Conservation (phyloP, 2,797 vertebrate genomes). For the Argya squamiceps region DNA sequence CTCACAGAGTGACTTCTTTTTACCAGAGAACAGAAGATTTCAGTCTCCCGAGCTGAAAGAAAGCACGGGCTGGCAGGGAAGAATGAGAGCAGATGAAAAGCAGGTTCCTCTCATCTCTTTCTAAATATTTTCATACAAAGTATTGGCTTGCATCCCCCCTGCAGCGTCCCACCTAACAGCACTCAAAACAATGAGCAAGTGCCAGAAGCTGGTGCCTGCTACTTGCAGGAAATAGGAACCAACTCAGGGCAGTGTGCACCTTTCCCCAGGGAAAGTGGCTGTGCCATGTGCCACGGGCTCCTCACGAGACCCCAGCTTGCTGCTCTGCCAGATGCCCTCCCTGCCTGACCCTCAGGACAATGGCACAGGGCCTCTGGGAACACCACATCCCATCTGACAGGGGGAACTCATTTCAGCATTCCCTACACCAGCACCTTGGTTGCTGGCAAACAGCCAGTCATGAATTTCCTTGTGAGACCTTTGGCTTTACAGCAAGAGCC, state of each 20-base stretch:
- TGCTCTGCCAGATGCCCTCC: not conserved
- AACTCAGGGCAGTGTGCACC: not conserved
- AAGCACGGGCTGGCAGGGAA: slow-evolving; percentile 33
- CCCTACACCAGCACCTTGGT: not conserved
- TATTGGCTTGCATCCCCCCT: not conserved
- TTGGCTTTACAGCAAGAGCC: not conserved
- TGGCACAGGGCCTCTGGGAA: not conserved
- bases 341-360: not conserved
- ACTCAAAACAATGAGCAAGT: not conserved
- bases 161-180: not conserved
- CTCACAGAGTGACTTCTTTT: slow-evolving; percentile 52
- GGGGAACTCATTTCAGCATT: not conserved
- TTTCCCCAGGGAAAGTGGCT: not conserved
- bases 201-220: not conserved
- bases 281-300: not conserved
- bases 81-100: slow-evolving; percentile 40
- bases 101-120: slow-evolving; percentile 41
- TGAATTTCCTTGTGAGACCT: not conserved
- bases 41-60: slow-evolving; percentile 45
- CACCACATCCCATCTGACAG: not conserved
- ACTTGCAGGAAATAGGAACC: not conserved
- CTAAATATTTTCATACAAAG: slow-evolving; percentile 48
- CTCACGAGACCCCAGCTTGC: not conserved
- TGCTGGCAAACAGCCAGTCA: not conserved
- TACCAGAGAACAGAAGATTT: slow-evolving; percentile 52